Base-by-base conservation (phyloP, 2,888 invertebrate species). In the Smittia aterrima region DNA sequence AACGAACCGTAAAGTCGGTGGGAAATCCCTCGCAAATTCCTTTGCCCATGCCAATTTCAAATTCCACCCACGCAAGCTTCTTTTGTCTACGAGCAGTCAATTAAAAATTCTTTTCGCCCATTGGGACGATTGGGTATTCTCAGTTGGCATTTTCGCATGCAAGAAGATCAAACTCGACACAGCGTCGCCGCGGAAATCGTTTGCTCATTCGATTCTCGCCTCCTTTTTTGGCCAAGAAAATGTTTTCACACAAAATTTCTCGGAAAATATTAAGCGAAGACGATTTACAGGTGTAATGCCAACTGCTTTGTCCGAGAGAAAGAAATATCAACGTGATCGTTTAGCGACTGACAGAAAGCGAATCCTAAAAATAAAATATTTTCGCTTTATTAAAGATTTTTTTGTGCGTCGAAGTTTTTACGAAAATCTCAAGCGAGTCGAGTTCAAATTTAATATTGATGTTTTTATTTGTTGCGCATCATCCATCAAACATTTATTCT, bases 101-200 rank as follows among this genome's bases (percentile, higher is more conserved):
- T 47, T 47, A 47, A 47, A 16, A n/a, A 47, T 47, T 47, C 4
- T 2, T n/a, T n/a, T 11, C 11, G 47, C 2, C 47, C 47, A n/a
- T 3, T n/a, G n/a, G 16, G 47, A 11, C 20, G 13, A 22, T 3
- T 58, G 3, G 18, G 11, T 11, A 47, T 18, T 47, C 18, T 47
- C 18, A 6, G 53, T 58, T 20, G 22, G 58, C 58, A 58, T 24
- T 58, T 38, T 47, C 47, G 16, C 47, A 47, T n/a, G 47, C 32
- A 32, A n/a, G 47, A 47, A 58, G 9, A 22, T 58, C 58, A 13
- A 11, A 11, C 16, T 68, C 68, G 68, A 47, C 68, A 24, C 16
- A n/a, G 16, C 38, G 68, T 47, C 68, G 68, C 24, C 47, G 47
- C 24, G 68, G 68, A 68, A 68, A 47, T 68, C 41, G 22, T 9